Evolutionary conservation across 2,888 invertebrate species (phyloP).

Genomic region (Chrysolina oricalcia): DNA sequence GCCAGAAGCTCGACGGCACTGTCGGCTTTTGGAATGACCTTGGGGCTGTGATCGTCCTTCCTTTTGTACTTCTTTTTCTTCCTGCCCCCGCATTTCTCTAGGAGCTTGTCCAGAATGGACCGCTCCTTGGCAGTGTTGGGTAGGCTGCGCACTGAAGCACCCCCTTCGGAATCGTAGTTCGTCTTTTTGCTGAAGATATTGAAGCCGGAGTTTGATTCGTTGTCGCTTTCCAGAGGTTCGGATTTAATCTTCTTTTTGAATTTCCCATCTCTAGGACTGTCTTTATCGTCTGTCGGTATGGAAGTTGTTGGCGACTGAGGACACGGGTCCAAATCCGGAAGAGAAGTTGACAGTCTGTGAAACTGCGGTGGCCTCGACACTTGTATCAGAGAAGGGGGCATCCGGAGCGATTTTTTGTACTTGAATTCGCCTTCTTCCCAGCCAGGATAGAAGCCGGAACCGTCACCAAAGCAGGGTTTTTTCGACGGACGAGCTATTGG

Average conservation of each 20-base stretch:
- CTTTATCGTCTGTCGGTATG: conserved; percentile 75
- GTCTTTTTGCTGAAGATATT: conserved; percentile 72
- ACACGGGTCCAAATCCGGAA: conserved; percentile 85
- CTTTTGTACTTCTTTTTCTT: conserved; percentile 74
- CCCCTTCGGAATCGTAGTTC: conserved; percentile 81
- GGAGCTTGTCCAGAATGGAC: conserved; percentile 80
- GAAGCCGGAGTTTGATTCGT: conserved; percentile 81
- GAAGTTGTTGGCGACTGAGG: conserved; percentile 82
- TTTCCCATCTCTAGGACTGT: conserved; percentile 54
- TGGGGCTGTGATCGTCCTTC: conserved; percentile 75
- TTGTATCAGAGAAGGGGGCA: conserved; percentile 87
- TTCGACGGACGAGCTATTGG: conserved; percentile 67
- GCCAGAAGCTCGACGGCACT: conserved; percentile 76
- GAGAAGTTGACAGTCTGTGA: conserved; percentile 81
- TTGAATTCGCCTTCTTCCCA: conserved; percentile 90
- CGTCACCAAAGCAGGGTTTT: conserved; percentile 81
- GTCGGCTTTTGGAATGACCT: conserved; percentile 75
- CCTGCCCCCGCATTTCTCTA: conserved; percentile 79
- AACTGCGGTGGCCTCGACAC: conserved; percentile 83
- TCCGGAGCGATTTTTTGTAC: conserved; percentile 86
- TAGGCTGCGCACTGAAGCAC: conserved; percentile 79
- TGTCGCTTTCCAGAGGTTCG: conserved; percentile 75
- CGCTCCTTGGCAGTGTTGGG: conserved; percentile 68
- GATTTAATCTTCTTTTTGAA: conserved; percentile 65
- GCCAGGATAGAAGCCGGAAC: conserved; percentile 83